Percentiles rank a stretch among this genome's conserved stretches.
Conservation (phyloP, 2,113 vertebrate species). For the Thymallus thymallus region DNA sequence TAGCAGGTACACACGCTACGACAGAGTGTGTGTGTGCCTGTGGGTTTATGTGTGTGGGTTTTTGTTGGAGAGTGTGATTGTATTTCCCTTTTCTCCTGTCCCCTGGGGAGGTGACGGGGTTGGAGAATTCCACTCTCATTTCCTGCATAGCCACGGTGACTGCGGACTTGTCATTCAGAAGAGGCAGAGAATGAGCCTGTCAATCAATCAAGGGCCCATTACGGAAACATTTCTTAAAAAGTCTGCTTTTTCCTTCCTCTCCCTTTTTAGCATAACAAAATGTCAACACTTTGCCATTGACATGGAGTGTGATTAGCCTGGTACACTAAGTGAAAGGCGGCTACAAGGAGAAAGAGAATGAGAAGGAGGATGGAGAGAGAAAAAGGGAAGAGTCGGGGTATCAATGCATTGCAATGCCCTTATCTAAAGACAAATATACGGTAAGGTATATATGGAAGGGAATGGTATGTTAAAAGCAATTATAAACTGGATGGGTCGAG, state of each 20-base stretch:
- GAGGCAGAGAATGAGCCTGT: conserved; percentile 67
- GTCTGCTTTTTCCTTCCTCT: neutral
- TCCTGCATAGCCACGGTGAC: conserved; percentile 60
- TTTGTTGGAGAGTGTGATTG: conserved; percentile 57
- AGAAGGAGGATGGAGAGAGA: neutral
- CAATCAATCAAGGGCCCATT: conserved; percentile 72
- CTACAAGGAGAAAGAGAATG: conserved; percentile 14
- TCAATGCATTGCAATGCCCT: neutral
- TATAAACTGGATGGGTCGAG: too few relatives aligned
- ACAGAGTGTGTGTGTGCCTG: conserved; percentile 11
- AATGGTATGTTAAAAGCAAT: neutral
- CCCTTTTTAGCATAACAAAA: conserved; percentile 65
- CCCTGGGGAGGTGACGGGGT: conserved; percentile 72
- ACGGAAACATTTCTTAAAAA: conserved; percentile 41
- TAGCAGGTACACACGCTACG: conserved; percentile 7
- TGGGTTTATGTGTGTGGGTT: conserved; percentile 17
- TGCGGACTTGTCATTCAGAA: conserved; percentile 71
- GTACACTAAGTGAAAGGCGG: conserved; percentile 25
- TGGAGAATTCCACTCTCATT: conserved; percentile 77
- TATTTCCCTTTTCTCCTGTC: conserved; percentile 67
- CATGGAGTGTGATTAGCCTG: conserved; percentile 37
- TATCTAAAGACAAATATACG: neutral
- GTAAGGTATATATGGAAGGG: neutral
- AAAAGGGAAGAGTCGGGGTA: neutral
- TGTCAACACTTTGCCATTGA: conserved; percentile 56